Percentiles rank a stretch among this genome's conserved stretches.
Evolutionary conservation across 1,140 invertebrate species (phyloP).

Genomic region (Bombus sylvicola): DNA sequence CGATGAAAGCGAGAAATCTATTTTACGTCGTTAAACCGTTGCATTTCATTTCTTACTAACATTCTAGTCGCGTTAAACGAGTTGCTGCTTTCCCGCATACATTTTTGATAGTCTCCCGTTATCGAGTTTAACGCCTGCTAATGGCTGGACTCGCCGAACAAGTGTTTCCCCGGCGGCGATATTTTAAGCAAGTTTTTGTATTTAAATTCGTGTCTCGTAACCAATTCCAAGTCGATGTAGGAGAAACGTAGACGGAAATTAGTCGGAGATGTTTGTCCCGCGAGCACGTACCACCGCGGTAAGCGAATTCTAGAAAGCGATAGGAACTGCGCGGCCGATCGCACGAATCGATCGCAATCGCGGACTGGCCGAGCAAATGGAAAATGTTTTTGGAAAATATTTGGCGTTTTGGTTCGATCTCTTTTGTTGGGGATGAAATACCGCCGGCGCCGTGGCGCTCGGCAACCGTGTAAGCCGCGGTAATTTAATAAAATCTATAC

Average conservation of each 20-base stretch:
- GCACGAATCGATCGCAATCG: constrained; percentile 5
- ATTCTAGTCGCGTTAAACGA: background rate
- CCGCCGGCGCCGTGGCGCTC: background rate
- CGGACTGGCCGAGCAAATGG: background rate
- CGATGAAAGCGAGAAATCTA: background rate
- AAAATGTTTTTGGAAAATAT: constrained; percentile 23
- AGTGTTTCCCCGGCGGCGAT: background rate
- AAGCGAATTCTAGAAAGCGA: background rate
- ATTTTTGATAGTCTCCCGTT: background rate
- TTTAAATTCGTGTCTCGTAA: background rate
- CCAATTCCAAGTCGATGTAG: no score
- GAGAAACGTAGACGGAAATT: no score
- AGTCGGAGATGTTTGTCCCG: no score
- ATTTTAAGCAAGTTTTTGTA: background rate
- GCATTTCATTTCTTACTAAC: background rate
- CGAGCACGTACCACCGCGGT: no score
- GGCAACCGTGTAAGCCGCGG: constrained; percentile 22
- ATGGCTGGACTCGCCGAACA: background rate
- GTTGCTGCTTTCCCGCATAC: background rate
- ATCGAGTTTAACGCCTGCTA: background rate
- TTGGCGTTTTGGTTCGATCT: background rate
- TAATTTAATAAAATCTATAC: constrained; percentile 47
- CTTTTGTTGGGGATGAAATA: constrained; percentile 34
- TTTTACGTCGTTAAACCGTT: background rate
- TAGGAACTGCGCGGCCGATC: background rate